Base-by-base conservation (phyloP, 2,888 invertebrate genomes). In the Sceliomorpha sp. region DNA sequence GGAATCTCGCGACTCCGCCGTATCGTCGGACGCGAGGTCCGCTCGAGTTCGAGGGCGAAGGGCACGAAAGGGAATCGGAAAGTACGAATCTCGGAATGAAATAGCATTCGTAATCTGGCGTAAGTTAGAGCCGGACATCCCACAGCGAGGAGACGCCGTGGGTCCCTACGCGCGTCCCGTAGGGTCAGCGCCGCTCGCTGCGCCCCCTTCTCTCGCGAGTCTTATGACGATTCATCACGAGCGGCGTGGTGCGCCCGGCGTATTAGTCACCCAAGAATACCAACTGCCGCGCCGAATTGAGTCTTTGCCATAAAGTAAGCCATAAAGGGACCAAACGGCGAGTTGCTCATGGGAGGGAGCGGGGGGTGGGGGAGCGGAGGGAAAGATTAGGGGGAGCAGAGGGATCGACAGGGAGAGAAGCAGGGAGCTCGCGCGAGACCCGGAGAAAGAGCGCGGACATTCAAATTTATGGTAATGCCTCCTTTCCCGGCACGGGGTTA, bases 251-350 rank as follows among this genome's bases (percentile, higher is more conserved):
- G 90, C 90, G 90, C 90, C 90, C 90, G 90, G 91, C 91, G 90
- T 91, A 91, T 91, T 91, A 91, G 91, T 91, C 90, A 91, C 89
- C 89, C 89, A 90, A 90, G 90, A 90, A 91, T 90, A 91, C 91
- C 88, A 90, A 90, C 90, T 82, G 84, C 90, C 81, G 88, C 88
- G 80, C 90, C 90, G 90, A 91, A 91, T 90, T 87, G 86, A 87
- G 86, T 86, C 85, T 80, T 86, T 83, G 85, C 86, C 86, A 86
- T 87, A 87, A 86, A 87, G 81, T 84, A 84, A 85, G 85, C 82
- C 81, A 81, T 87, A 86, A 87, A 86, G 89, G 91, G 90, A 89
- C 88, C 86, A 89, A 89, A 90, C 89, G 89, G 89, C 89, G 88
- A 89, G 85, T n/a, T n/a, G n/a, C n/a, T 79, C 80, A 75, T 79